Evolutionary conservation across 1,140 invertebrate species (phyloP), one percentile per base, ranked within the genome.

Genomic region (Ectropis grisescens): DNA sequence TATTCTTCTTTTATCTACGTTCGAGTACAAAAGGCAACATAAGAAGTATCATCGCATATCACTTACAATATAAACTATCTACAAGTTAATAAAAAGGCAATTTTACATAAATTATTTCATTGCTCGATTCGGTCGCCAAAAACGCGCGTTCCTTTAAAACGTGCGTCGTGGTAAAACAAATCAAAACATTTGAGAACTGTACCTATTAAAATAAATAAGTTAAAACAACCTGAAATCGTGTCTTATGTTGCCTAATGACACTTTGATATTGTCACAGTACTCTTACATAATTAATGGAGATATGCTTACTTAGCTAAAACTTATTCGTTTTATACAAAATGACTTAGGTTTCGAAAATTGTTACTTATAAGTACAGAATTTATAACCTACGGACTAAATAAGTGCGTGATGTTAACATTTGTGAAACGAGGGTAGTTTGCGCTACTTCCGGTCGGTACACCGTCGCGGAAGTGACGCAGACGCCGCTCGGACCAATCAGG

Each of bases 281-380:
- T 69, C 69, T 74, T 74, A 71, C 56, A 51, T 41, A n/a, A n/a
- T 58, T 70, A 76, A 78, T 69, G 72, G 70, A 81, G 76, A 74
- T 70, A 72, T 72, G 61, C 72, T 76, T 81, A 81, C 34, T 60
- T 51, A 29, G 44, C 70, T 78, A 76, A 64, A 72, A 74, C 71
- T 75, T 80, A 76, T 64, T 67, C 66, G 59, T 60, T 76, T 78
- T 79, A 80, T 80, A 81, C 69, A 81, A 67, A 78, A 81, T 81
- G 76, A 81, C 76, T 81, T 81, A 81, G 76, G 69, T 76, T 81
- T 75, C 74, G 71, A 81, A 71, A 72, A 69, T 80, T 75, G 69
- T 75, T 75, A 68, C 69, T 78, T 81, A 81, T 81, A 78, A 76
- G 71, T 81, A 81, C 71, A 59, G 65, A 62, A 53, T 58, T 64